Base-by-base conservation (phyloP, 2,797 vertebrate species). In the Peromyscus attwateri region DNA sequence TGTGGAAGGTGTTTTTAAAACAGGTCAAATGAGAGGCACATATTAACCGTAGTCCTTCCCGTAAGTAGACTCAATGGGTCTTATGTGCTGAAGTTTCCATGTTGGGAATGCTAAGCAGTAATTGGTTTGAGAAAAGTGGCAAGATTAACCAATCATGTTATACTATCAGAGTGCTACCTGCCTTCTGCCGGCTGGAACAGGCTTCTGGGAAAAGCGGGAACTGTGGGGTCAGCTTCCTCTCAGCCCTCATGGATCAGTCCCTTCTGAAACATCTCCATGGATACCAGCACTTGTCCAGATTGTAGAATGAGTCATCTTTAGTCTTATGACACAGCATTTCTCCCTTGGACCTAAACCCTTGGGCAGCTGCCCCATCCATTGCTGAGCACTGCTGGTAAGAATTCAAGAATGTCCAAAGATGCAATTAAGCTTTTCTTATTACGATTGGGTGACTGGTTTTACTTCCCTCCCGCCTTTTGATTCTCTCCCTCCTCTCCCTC, bases 381-480 rank as follows among this genome's bases (percentile, higher is more conserved):
- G 6, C 9, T 3, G 19, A 94, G 34, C 19, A 29, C 82, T 29
- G 7, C 52, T 71, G 83, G 92, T 96, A 87, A 7, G 97, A 97
- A 84, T 57, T 92, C 55, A 14, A 11, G 92, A 91, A 55, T 52
- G 81, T 96, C 96, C 94, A 89, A 92, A 97, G 97, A 97, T 87
- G 55, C 97, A 96, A 91, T 98, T 96, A 84, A 71, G 68, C 87
- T 97, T 97, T 97, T 89, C 93, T 97, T 97, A 97, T 95, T 96
- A 95, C 96, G 92, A 43, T 34, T 95, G 95, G 88, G 82, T 96
- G 95, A 96, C 92, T 95, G 95, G 94, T 95, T 97, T 94, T 52
- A 23, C 60, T 84, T 37, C 25, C n/a, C 12, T 9, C 27, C 17
- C 6, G 0, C 40, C 49, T 46, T 46, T 84, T 84, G 82, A 84